A percentile compares a stretch with the other conserved stretches of the same genome.
These are phyloP conservation scores for Drosophila limbata DNA, from an alignment of 2,888 invertebrate species.

Conservation along the genomic window DNA sequence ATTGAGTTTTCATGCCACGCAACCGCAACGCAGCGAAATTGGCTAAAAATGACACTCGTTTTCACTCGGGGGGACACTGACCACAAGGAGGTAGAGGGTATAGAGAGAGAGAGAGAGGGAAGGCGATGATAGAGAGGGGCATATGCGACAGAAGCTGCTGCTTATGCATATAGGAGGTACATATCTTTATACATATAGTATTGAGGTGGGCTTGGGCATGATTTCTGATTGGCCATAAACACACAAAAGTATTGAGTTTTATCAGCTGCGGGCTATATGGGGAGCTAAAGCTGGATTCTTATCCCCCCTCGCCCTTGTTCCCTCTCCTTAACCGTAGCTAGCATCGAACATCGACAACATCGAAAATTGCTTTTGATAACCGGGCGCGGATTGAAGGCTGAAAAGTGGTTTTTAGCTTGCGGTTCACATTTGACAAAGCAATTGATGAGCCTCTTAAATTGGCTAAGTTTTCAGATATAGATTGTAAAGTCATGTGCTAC, in stretches of 20 bases:
- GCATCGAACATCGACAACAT: conserved; percentile 11
- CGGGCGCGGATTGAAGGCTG: conserved; percentile 68
- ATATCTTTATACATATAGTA: conserved; percentile 38
- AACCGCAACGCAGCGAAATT: conserved; percentile 75
- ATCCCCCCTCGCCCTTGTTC: background rate
- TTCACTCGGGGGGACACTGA: conserved; percentile 51
- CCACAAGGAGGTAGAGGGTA: background rate
- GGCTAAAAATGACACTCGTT: conserved; percentile 80
- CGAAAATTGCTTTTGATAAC: conserved; percentile 76
- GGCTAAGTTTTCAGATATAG: conserved; percentile 35
- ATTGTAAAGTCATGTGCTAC: conserved; percentile 38
- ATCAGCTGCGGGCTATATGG: conserved; percentile 80
- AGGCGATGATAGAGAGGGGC: background rate
- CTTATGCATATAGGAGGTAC: conserved; percentile 62
- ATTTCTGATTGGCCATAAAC: conserved; percentile 80
- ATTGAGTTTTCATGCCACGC: conserved; percentile 80
- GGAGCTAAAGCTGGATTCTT: conserved; percentile 10
- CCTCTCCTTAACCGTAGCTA: background rate
- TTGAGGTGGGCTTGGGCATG: conserved; percentile 77
- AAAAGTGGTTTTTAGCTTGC: conserved; percentile 74
- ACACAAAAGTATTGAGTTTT: conserved; percentile 81
- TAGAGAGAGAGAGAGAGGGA: background rate
- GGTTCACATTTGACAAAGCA: conserved; percentile 76
- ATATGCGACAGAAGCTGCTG: conserved; percentile 53
- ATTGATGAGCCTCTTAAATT: conserved; percentile 73